These are phyloP conservation scores for Meteorus cinctellus DNA, from an alignment of 2,888 invertebrate species.

Conservation along the genomic window DNA sequence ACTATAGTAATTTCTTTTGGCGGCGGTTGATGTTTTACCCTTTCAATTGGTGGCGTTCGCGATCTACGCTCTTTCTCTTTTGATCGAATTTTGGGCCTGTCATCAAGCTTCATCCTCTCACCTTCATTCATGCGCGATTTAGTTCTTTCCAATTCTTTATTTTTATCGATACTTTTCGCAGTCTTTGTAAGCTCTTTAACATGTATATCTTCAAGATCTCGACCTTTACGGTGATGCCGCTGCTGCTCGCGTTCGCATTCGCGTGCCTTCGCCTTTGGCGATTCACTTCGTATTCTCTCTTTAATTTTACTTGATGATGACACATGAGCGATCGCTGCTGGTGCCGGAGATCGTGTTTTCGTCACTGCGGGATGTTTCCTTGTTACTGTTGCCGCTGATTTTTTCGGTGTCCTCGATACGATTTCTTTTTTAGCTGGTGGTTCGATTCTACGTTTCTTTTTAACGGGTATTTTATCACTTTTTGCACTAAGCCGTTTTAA, in stretches of 20 bases:
- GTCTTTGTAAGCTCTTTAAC: conserved; percentile 57
- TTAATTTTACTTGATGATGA: conserved; percentile 58
- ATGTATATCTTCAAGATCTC: conserved; percentile 56
- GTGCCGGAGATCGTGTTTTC: conserved; percentile 58
- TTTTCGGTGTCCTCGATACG: conserved; percentile 51
- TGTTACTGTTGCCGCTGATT: conserved; percentile 52
- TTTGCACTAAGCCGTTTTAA: conserved; percentile 66
- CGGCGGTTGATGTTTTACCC: conserved; percentile 63
- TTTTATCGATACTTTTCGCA: conserved; percentile 58
- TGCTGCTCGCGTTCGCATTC: conserved; percentile 63
- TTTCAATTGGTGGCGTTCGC: conserved; percentile 65
- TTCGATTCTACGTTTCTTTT: conserved; percentile 69
- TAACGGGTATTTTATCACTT: conserved; percentile 61
- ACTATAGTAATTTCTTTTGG: conserved; percentile 58
- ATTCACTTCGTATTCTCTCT: conserved; percentile 68
- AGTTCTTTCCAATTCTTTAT: conserved; percentile 64
- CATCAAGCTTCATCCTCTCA: conserved; percentile 63
- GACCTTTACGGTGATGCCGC: conserved; percentile 59
- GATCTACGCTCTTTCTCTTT: conserved; percentile 70
- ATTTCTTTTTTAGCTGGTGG: conserved; percentile 50
- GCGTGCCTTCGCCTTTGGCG: conserved; percentile 48
- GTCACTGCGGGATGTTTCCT: conserved; percentile 54
- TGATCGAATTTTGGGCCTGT: conserved; percentile 64
- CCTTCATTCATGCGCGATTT: conserved; percentile 58
- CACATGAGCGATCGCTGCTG: conserved; percentile 52